A percentile compares a stretch with the other conserved stretches of the same genome.
Evolutionary conservation across 2,113 vertebrate genomes (phyloP).

Genomic region (Onychostruthus taczanowskii): DNA sequence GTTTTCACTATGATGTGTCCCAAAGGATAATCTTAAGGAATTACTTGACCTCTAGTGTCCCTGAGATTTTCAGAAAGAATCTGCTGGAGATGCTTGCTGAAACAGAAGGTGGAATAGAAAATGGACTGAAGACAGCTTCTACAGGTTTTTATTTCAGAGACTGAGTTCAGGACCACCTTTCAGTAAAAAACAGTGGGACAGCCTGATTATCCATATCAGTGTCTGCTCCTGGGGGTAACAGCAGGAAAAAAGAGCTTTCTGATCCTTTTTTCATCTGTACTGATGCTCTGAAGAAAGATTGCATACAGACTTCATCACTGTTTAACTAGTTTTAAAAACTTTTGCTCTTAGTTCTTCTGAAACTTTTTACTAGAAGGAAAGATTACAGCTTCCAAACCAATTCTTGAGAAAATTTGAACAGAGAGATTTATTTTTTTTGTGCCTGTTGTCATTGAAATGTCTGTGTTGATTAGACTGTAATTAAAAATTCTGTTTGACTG

Average conservation of each 20-base stretch:
- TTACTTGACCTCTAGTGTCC: neutral
- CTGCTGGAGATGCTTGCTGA: neutral
- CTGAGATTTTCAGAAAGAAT: neutral
- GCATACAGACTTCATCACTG: neutral
- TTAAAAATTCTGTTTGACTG: neutral
- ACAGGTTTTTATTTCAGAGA: neutral
- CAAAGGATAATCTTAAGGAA: neutral
- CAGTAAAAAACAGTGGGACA: neutral
- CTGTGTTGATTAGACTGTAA: neutral
- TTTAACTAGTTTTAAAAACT: neutral
- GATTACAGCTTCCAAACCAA: neutral
- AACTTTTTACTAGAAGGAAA: neutral
- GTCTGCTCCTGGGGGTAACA: neutral
- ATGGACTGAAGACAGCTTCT: neutral
- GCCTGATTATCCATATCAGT: neutral
- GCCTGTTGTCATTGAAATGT: neutral
- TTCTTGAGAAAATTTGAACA: neutral
- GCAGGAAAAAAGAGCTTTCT: neutral
- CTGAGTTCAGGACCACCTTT: neutral
- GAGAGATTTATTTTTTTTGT: neutral
- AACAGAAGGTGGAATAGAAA: neutral
- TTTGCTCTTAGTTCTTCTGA: neutral
- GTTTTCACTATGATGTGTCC: neutral
- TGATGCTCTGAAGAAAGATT: neutral
- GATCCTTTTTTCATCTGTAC: neutral